phyloP scores from a whole-genome alignment of 2,888 invertebrate genomes.

The Nemotelus nigrinus region DNA sequence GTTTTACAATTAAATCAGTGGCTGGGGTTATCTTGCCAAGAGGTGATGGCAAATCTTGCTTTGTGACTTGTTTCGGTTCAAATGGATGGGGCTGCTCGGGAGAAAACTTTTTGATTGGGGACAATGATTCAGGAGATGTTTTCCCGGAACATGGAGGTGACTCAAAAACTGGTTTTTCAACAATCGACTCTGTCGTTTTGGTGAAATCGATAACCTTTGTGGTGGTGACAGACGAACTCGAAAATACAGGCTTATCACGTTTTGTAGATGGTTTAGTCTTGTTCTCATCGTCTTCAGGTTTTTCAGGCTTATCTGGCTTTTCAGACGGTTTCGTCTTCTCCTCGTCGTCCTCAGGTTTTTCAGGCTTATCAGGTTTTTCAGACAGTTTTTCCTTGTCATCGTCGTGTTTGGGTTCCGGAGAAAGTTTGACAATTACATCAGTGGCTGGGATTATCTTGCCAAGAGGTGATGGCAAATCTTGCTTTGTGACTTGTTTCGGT shows the following conservation, averaged over 20 bases:
- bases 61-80: neutral
- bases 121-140: neutral
- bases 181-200: neutral
- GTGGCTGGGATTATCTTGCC: neutral
- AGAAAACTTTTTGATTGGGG: neutral
- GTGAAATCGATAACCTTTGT: neutral
- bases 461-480: neutral
- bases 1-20: neutral
- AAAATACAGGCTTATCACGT: neutral
- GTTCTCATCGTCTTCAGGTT: too few relatives aligned
- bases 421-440: neutral
- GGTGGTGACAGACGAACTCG: neutral
- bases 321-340: too few relatives aligned
- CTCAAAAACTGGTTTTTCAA: neutral
- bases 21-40: neutral
- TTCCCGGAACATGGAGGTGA: neutral
- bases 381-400: neutral
- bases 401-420: conserved; percentile 6
- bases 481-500: too few relatives aligned
- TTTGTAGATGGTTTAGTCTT: neutral
- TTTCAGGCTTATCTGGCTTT: neutral
- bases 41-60: neutral
- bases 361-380: neutral
- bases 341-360: neutral
- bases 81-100: neutral